Evolutionary conservation across 2,888 invertebrate genomes (phyloP).

Genomic region (Epicampocera succincta): DNA sequence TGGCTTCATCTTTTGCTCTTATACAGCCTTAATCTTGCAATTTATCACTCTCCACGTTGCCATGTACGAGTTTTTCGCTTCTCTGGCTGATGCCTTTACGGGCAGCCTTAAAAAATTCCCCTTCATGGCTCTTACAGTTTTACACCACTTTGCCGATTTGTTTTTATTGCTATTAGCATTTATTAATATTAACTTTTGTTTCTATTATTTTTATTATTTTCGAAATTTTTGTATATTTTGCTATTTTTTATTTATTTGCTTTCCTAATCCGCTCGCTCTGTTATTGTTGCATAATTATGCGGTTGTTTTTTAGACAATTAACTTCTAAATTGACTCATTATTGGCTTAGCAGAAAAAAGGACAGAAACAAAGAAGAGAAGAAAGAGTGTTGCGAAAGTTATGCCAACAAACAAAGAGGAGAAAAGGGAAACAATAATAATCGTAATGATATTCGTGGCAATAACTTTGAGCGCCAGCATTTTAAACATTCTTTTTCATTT

Average conservation of each 20-base stretch:
- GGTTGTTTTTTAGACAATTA: slow-evolving; percentile 63
- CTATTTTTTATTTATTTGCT: slow-evolving; percentile 18
- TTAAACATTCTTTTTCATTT: slow-evolving; percentile 16
- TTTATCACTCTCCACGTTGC: too few species aligned
- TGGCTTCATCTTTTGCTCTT: too few species aligned
- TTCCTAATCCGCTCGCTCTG: not conserved
- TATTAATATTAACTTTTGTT: slow-evolving; percentile 34
- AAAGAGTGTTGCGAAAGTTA: slow-evolving; percentile 16
- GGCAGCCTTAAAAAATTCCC: too few species aligned
- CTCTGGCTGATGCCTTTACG: too few species aligned
- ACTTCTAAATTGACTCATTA: slow-evolving; percentile 66
- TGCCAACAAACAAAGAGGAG: slow-evolving; percentile 13
- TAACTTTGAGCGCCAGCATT: slow-evolving; percentile 19
- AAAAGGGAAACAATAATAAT: slow-evolving; percentile 15
- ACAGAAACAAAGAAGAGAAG: slow-evolving; percentile 1
- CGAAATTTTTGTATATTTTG: slow-evolving; percentile 42
- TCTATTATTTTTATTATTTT: slow-evolving; percentile 11
- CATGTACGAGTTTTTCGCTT: too few species aligned
- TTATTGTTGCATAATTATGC: slow-evolving; percentile 54
- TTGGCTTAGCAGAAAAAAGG: slow-evolving; percentile 1
- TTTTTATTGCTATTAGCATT: slow-evolving; percentile 32
- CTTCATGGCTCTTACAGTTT: not conserved
- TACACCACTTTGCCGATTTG: not conserved
- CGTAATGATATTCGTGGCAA: slow-evolving; percentile 13
- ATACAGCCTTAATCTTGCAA: too few species aligned